These are phyloP conservation scores for Lithophane leautieri DNA, from an alignment of 2,888 invertebrate genomes.

Conservation along the genomic window DNA sequence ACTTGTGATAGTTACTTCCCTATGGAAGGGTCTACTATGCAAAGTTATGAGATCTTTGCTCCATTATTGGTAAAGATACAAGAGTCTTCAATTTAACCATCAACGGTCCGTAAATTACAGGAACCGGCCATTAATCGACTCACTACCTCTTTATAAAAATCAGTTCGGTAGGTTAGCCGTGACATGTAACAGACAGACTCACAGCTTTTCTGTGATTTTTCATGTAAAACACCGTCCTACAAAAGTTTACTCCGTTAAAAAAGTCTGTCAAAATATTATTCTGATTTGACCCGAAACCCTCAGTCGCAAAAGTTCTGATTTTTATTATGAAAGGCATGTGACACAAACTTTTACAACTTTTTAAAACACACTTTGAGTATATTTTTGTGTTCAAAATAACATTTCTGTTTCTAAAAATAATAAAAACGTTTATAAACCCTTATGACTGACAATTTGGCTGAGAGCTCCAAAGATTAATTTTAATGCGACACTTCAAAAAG, in stretches of 20 bases:
- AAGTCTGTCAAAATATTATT: conserved; percentile 27
- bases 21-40: too few relatives aligned
- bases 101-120: too few relatives aligned
- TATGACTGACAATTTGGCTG: neutral
- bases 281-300: conserved; percentile 31
- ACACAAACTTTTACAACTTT: conserved; percentile 25
- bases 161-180: neutral
- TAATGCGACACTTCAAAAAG: too few relatives aligned
- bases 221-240: neutral
- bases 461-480: neutral
- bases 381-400: conserved; percentile 11
- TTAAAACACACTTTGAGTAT: conserved; percentile 3
- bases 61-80: too few relatives aligned
- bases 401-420: neutral
- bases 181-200: neutral
- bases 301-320: conserved; percentile 42
- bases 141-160: neutral
- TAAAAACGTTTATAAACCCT: neutral
- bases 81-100: too few relatives aligned
- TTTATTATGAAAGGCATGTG: conserved; percentile 43
- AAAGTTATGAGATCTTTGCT: too few relatives aligned
- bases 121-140: neutral
- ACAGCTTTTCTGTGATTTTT: too few relatives aligned
- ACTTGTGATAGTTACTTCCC: too few relatives aligned
- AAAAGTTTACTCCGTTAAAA: conserved; percentile 19